Conservation (phyloP, 2,113 vertebrate species). For the Melanostigma gelatinosum region DNA sequence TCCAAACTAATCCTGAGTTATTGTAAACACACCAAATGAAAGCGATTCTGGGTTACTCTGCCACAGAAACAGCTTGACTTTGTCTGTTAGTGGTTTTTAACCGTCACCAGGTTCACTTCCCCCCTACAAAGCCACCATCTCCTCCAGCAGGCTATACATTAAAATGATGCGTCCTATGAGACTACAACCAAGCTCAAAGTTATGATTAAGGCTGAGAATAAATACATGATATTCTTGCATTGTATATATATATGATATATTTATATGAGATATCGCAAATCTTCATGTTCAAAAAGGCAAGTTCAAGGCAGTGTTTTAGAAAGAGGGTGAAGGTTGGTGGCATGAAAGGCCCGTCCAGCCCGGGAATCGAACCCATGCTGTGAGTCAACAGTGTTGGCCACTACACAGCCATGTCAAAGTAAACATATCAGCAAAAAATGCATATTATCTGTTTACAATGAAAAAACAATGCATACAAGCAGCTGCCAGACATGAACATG, state of each 20-base stretch:
- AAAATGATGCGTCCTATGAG: background rate
- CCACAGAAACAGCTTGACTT: slow-evolving; percentile 12
- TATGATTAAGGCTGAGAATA: background rate
- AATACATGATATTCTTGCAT: background rate
- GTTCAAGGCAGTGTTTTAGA: background rate
- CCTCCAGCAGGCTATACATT: background rate
- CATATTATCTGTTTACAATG: background rate
- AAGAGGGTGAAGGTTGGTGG: too few species aligned
- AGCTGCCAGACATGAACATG: background rate
- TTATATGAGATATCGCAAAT: background rate
- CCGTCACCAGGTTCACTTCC: slow-evolving; percentile 39
- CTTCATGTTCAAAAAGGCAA: background rate
- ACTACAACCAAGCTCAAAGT: background rate
- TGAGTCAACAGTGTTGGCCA: too few species aligned
- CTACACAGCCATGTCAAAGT: too few species aligned
- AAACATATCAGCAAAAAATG: background rate
- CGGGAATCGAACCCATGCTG: too few species aligned
- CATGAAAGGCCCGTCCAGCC: too few species aligned
- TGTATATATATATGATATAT: background rate
- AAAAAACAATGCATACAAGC: background rate
- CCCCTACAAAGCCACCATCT: slow-evolving; percentile 4
- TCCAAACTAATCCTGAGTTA: background rate
- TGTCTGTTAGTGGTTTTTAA: slow-evolving; percentile 48
- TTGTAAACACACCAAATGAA: background rate
- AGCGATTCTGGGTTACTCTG: slow-evolving; percentile 19